Percentiles rank a stretch among this genome's conserved stretches.
Conservation (phyloP, 1,140 invertebrate genomes). For the Drosophila baimaii region DNA sequence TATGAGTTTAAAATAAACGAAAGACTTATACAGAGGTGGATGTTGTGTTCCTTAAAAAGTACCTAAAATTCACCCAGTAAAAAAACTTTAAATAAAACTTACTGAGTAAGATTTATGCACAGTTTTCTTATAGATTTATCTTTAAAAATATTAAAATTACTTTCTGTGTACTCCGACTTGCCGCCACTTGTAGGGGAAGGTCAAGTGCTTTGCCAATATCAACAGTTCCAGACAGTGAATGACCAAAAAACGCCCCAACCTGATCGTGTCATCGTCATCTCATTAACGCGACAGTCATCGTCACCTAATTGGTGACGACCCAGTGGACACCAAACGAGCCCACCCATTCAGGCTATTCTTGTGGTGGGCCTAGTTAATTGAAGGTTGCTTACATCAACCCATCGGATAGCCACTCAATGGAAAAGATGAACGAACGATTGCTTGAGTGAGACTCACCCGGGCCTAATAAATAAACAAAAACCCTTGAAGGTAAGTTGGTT, state of each 20-base stretch:
- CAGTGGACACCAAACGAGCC: conserved; percentile 48
- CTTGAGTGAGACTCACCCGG: not conserved
- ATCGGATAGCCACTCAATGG: not conserved
- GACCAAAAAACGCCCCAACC: conserved; percentile 21
- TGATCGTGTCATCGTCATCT: conserved; percentile 43
- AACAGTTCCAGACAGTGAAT: conserved; percentile 30
- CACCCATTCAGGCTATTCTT: conserved; percentile 18
- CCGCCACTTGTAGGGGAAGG: conserved; percentile 18
- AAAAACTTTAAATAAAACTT: no score
- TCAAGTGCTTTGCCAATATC: conserved; percentile 52
- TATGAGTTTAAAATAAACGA: not conserved
- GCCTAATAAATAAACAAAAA: not conserved
- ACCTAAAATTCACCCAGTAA: not conserved
- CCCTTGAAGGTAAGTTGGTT: conserved; percentile 1
- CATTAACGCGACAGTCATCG: conserved; percentile 37
- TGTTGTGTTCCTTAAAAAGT: not conserved
- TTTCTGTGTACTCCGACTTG: conserved; percentile 10
- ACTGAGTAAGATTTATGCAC: not conserved
- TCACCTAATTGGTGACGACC: conserved; percentile 69
- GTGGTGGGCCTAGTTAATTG: conserved; percentile 34
- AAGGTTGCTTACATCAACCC: conserved; percentile 34
- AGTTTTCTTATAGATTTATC: not conserved
- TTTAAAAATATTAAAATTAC: no score
- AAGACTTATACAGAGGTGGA: not conserved
- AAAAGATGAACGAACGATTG: not conserved